Percentiles rank a stretch among this genome's conserved stretches.
These are phyloP conservation scores for Palythoa caribaeorum DNA, from an alignment of 92 coral and sea anemone species.

Conservation along the genomic window DNA sequence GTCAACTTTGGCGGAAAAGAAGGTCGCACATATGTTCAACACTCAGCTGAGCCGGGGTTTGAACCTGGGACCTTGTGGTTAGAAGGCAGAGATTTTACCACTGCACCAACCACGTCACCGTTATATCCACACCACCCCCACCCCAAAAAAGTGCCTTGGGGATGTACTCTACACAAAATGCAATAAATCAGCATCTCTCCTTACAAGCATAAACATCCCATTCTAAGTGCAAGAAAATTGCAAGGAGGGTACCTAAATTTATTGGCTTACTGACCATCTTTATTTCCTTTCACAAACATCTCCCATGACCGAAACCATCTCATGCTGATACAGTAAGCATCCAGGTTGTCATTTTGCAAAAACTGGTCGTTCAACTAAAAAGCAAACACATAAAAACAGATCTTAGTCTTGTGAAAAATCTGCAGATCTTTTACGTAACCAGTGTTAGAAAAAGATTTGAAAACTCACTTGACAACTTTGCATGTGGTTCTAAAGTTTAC, in stretches of 20 bases:
- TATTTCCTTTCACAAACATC: constrained; percentile 85
- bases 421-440: not conserved
- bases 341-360: constrained; percentile 85
- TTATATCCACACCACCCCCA: too few species aligned
- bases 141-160: too few species aligned
- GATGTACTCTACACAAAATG: too few species aligned
- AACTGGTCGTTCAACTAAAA: constrained; percentile 74
- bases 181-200: not conserved
- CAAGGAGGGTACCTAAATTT: not conserved
- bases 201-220: not conserved
- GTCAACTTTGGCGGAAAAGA: too few species aligned
- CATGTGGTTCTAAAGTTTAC: too few species aligned
- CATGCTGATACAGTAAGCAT: constrained; percentile 89
- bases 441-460: too few species aligned
- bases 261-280: constrained; percentile 71
- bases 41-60: too few species aligned
- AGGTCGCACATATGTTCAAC: too few species aligned
- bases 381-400: not conserved
- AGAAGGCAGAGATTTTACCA: too few species aligned
- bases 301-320: constrained; percentile 96
- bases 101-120: too few species aligned
- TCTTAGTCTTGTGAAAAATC: not conserved
- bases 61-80: too few species aligned
- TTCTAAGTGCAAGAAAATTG: not conserved
- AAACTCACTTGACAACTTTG: too few species aligned